Conservation (phyloP, 2,113 vertebrate genomes). For the Platysteira castanea region DNA sequence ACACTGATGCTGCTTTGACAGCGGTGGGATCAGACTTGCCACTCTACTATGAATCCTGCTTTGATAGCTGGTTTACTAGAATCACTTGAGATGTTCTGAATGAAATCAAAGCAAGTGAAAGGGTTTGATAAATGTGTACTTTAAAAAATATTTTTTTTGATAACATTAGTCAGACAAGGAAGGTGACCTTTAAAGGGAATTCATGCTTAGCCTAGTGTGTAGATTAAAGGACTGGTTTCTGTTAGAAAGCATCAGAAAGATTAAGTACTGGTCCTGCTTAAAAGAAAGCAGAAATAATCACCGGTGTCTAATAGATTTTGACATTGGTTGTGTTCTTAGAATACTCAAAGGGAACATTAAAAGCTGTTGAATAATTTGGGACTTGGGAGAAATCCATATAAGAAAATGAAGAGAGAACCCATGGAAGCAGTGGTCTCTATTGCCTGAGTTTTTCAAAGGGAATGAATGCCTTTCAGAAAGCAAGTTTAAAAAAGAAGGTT, state of each 20-base stretch:
- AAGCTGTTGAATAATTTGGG: slow-evolving; percentile 56
- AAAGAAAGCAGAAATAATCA: slow-evolving; percentile 43
- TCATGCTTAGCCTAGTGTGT: neutral
- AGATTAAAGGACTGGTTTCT: neutral
- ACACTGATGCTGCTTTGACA: neutral
- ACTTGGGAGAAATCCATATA: neutral
- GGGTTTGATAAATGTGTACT: slow-evolving; percentile 1
- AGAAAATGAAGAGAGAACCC: neutral
- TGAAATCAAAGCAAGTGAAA: slow-evolving; percentile 23
- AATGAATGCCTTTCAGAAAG: slow-evolving; percentile 18
- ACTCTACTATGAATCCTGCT: neutral
- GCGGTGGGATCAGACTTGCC: neutral
- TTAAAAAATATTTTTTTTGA: slow-evolving; percentile 9
- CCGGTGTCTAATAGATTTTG: slow-evolving; percentile 34
- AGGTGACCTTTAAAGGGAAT: slow-evolving; percentile 54
- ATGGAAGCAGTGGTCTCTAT: neutral
- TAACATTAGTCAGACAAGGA: slow-evolving; percentile 19
- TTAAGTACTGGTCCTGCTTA: slow-evolving; percentile 19
- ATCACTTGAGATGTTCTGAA: neutral
- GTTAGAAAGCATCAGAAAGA: slow-evolving; percentile 39
- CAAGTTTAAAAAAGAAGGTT: slow-evolving; percentile 41
- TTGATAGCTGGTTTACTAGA: slow-evolving; percentile 6
- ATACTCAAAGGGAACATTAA: slow-evolving; percentile 45
- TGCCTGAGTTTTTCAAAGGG: slow-evolving; percentile 11
- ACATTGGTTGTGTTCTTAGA: slow-evolving; percentile 5